A percentile compares a stretch with the other conserved stretches of the same genome.
Evolutionary conservation across 2,797 vertebrate genomes (phyloP).

Genomic region (Monodelphis domestica): DNA sequence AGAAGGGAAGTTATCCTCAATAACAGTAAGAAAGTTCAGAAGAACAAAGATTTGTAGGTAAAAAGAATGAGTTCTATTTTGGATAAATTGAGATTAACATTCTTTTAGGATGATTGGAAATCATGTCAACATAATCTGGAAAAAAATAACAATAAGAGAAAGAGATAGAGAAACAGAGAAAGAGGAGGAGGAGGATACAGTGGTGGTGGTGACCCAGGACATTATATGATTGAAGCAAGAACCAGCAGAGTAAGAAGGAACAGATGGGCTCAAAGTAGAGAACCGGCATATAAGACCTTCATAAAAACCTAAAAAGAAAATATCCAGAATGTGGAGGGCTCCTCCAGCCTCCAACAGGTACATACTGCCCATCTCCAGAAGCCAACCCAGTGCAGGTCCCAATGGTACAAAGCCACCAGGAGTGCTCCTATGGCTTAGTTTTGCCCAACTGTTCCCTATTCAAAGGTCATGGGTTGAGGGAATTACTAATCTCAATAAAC

Average conservation of each 20-base stretch:
- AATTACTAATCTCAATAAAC: not conserved
- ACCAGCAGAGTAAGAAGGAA: not conserved
- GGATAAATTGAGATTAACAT: not conserved
- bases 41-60: not conserved
- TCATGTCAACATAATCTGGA: no score
- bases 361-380: not conserved
- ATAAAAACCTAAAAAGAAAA: not conserved
- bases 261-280: no score
- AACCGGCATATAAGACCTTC: not conserved
- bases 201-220: no score
- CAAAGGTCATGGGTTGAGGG: not conserved
- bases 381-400: not conserved
- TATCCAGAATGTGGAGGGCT: not conserved
- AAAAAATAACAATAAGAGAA: no score
- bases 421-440: not conserved
- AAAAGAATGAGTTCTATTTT: not conserved
- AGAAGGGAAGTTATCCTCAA: not conserved
- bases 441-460: not conserved
- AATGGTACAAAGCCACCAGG: not conserved
- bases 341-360: not conserved
- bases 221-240: not conserved
- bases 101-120: not conserved
- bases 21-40: not conserved
- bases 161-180: not conserved
- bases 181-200: no score